Evolutionary conservation across 2,113 vertebrate genomes (phyloP), one percentile per base, ranked within the genome.

Genomic region (Rattus norvegicus): DNA sequence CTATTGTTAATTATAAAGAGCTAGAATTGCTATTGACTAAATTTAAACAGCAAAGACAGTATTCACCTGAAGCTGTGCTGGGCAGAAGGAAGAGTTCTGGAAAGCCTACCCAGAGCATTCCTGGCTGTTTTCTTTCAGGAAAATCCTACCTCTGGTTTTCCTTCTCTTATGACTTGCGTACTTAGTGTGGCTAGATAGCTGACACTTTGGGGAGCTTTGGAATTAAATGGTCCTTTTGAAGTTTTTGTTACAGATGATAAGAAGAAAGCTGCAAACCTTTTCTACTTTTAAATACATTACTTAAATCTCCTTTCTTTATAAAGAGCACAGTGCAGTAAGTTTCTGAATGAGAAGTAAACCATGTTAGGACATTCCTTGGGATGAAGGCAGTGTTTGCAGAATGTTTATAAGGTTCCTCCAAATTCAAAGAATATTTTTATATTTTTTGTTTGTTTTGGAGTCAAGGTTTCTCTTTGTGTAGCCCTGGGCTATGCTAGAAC

Each of bases 191-290:
- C 95, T 72, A 97, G 91, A 97, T 95, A 91, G 92, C 79, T 94
- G 96, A 77, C 84, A 83, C 96, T 95, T 47, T 94, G 95, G 97
- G 39, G 28, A 76, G 79, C 39, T 96, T 95, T 94, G 63, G 63
- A 96, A 97, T 89, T 94, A 95, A 97, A 95, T 17, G 33, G n/a
- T 85, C 47, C 83, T 93, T 95, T 97, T 97, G 49, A 97, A 97
- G 91, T 96, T 95, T 97, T 97, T 97, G 95, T 97, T 94, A 92
- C 11, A 59, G n/a, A 39, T 75, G 97, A 97, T 97, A 97, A 97
- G 93, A 92, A 9, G 16, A 94, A 88, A 77, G 36, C 61, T 90
- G n/a, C 49, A 87, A 88, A 91, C 95, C 72, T 93, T 77, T 87
- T 47, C 39, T 3, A 1, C 28, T 83, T 96, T 97, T 96, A 56